Percentiles rank a stretch among this genome's conserved stretches.
These are phyloP conservation scores for Chaunax sp. DNA, from an alignment of 2,797 vertebrate species.

Conservation along the genomic window DNA sequence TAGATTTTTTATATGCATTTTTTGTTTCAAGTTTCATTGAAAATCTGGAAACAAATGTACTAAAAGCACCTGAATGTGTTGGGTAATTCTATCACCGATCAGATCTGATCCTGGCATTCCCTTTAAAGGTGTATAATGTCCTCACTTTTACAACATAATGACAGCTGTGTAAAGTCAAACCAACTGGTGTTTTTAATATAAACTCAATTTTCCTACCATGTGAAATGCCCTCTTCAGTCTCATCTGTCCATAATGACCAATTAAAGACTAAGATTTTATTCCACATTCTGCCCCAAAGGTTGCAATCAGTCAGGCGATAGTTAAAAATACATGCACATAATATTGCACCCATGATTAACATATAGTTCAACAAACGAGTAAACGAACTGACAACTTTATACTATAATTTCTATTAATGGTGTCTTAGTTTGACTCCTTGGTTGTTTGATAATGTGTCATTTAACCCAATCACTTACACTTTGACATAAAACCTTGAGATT, in stretches of 20 bases:
- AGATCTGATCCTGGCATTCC: conserved; percentile 4
- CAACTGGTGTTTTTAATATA: background rate
- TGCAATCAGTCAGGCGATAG: background rate
- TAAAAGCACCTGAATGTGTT: too few species aligned
- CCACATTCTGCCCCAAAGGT: background rate
- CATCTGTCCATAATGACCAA: background rate
- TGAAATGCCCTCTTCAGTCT: conserved; percentile 1
- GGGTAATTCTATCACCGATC: background rate
- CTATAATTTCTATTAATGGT: too few species aligned
- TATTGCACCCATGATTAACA: background rate
- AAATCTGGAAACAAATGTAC: too few species aligned
- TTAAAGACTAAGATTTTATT: conserved; percentile 8
- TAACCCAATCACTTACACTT: too few species aligned
- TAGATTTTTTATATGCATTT: too few species aligned
- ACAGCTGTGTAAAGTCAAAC: background rate
- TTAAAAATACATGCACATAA: background rate
- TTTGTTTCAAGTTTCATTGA: too few species aligned
- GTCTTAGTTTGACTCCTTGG: too few species aligned
- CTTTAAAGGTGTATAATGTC: background rate
- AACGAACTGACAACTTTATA: too few species aligned
- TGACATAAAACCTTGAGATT: too few species aligned
- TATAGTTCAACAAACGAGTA: too few species aligned
- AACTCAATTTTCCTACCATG: conserved; percentile 2
- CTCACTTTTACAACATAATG: background rate
- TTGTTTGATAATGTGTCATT: too few species aligned